Percentiles rank a stretch among this genome's conserved stretches.
Conservation (phyloP, 2,888 invertebrate species). For the Notocelia uddmanniana region DNA sequence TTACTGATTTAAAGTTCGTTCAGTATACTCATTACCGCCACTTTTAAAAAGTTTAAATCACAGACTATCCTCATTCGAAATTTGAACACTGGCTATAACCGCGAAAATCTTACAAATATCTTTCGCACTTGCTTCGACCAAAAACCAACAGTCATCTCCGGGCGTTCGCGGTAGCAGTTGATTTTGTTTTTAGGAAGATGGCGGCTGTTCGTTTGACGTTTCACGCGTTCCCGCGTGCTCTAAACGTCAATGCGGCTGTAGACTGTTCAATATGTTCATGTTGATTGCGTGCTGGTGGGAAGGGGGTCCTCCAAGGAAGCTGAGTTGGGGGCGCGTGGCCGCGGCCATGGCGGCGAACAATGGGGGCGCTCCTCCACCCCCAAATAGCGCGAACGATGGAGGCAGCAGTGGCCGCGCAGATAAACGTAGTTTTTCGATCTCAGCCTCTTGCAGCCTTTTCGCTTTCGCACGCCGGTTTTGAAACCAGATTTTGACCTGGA, state of each 20-base stretch:
- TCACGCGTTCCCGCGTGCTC: slow-evolving; percentile 73
- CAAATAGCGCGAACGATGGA: slow-evolving; percentile 90
- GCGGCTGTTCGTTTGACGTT: slow-evolving; percentile 59
- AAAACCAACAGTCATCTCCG: no score
- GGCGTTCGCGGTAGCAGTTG: no score
- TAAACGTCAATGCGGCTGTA: slow-evolving; percentile 86
- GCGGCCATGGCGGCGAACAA: slow-evolving; percentile 88
- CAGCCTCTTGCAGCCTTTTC: slow-evolving; percentile 98
- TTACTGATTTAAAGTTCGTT: slow-evolving; percentile 42
- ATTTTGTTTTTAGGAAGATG: slow-evolving; percentile 60
- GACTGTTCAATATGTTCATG: slow-evolving; percentile 84
- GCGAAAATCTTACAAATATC: no score
- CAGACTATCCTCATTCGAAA: slow-evolving; percentile 29
- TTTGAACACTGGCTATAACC: slow-evolving; percentile 7
- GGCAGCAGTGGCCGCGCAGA: slow-evolving; percentile 93
- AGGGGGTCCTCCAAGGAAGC: slow-evolving; percentile 86
- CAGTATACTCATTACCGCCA: slow-evolving; percentile 27
- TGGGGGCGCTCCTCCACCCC: slow-evolving; percentile 88
- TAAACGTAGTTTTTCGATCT: slow-evolving; percentile 95
- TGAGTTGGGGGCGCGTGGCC: slow-evolving; percentile 87
- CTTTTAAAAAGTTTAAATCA: slow-evolving; percentile 36
- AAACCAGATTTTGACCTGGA: slow-evolving; percentile 96
- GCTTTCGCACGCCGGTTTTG: slow-evolving; percentile 97
- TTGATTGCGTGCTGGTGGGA: slow-evolving; percentile 84
- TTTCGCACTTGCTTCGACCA: no score